Base-by-base conservation (phyloP, 2,113 vertebrate genomes). In the Antigone vipio region DNA sequence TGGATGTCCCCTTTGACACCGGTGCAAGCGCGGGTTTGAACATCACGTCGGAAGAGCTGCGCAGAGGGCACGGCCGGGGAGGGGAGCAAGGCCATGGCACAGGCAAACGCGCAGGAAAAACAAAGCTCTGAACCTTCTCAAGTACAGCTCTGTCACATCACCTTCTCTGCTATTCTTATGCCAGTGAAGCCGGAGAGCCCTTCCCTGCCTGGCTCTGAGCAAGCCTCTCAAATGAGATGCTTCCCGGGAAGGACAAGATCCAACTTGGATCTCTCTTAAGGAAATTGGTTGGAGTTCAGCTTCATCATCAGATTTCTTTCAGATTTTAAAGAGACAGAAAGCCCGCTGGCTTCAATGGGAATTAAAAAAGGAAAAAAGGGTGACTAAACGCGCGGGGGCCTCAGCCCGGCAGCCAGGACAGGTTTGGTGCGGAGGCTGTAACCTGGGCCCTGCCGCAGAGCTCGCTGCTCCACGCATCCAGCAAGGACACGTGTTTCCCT, bases 1-100 rank as follows among this genome's bases (percentile, higher is more conserved):
- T 35, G 55, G 19, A 9, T 3, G 1, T 66, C 27, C 59, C 42
- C 30, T 56, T 5, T 0, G 0, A 18, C 47, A n/a, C 4, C 0
- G 0, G 30, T 38, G 19, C 2, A 1, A 30, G 40, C 5, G 2
- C 0, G 5, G 45, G 35, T 69, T 40, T 73, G 77, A 62, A 5
- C 14, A 4, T 45, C 34, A 4, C 1, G 1, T 24, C 38, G 66
- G 49, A 49, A 50, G 50, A 53, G 59, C 72, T 52, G 26, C 13
- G 34, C 64, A 30, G 63, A 20, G 34, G 26, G 29, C 78, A 44
- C 0, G 0, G 53, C 45, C 32, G 2, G 17, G 60, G 45, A 21
- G 34, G 27, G n/a, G 19, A 78, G 27, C 2, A 3, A n/a, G 60
- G 27, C 27, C 16, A 12, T 7, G 44, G 58, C 11, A 3, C 72